Conservation (phyloP, 2,888 invertebrate species). For the Fragum sueziense region DNA sequence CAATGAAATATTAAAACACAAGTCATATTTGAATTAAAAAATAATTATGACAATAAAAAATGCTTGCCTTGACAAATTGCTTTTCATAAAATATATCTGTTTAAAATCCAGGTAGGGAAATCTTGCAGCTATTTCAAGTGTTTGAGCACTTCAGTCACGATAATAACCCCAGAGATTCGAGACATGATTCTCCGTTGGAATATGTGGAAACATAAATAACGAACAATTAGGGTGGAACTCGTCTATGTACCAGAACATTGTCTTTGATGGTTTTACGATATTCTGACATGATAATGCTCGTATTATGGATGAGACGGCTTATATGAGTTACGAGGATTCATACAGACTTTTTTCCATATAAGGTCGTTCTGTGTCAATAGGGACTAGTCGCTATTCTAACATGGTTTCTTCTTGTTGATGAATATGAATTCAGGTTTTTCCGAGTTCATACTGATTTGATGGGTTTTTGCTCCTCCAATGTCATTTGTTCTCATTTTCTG, state of each 20-base stretch:
- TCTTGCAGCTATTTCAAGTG: conserved; percentile 24
- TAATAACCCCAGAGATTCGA: conserved; percentile 30
- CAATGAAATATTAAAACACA: too few relatives aligned
- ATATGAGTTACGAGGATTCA: conserved; percentile 29
- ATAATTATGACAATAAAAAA: not conserved
- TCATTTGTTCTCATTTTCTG: conserved; percentile 6
- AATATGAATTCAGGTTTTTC: conserved; percentile 6
- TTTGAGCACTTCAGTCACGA: conserved; percentile 32
- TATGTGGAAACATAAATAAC: conserved; percentile 31
- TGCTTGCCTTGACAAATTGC: not conserved
- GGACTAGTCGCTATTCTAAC: conserved; percentile 17
- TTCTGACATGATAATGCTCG: conserved; percentile 45
- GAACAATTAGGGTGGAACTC: conserved; percentile 36
- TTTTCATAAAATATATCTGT: not conserved
- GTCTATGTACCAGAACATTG: conserved; percentile 24
- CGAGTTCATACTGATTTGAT: conserved; percentile 19
- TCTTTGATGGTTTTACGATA: conserved; percentile 47
- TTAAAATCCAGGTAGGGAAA: conserved; percentile 9
- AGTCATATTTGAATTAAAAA: too few relatives aligned
- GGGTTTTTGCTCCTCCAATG: not conserved
- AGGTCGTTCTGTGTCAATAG: conserved; percentile 22
- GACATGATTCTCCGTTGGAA: conserved; percentile 23
- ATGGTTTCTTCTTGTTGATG: conserved; percentile 7
- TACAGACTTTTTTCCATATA: conserved; percentile 34
- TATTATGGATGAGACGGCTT: conserved; percentile 32